These are phyloP conservation scores for Carollia perspicillata DNA, from an alignment of 2,113 vertebrate species.

Conservation along the genomic window DNA sequence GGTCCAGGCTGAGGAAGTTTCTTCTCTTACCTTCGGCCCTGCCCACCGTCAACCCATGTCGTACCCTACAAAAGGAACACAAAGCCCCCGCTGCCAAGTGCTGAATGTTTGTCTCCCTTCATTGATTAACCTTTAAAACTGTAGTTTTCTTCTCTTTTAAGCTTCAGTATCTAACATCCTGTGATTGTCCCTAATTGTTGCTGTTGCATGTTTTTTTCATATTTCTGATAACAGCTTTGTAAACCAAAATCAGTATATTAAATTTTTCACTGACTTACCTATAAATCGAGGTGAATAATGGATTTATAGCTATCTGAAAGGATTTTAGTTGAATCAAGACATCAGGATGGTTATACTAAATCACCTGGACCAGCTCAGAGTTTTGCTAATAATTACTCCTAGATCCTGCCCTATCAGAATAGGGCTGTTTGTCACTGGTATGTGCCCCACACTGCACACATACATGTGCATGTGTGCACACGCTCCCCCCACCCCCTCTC, in stretches of 20 bases:
- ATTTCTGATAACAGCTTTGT: not conserved
- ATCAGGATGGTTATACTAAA: not conserved
- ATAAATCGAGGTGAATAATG: not conserved
- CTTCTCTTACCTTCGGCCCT: not conserved
- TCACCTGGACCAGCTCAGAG: not conserved
- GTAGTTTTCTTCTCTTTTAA: not conserved
- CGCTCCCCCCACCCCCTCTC: not conserved
- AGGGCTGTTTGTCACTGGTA: not conserved
- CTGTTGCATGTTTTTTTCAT: not conserved
- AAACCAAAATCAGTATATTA: not conserved
- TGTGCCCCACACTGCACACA: not conserved
- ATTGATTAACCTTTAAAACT: not conserved
- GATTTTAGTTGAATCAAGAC: not conserved
- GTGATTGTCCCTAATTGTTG: not conserved
- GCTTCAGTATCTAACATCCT: not conserved
- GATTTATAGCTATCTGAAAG: not conserved
- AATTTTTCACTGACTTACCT: not conserved
- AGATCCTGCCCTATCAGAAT: not conserved
- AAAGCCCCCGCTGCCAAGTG: not conserved
- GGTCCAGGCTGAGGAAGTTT: not conserved
- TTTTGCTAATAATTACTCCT: not conserved
- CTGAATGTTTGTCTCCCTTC: not conserved
- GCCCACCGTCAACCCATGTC: not conserved
- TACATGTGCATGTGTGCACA: not conserved
- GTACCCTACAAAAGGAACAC: not conserved